Evolutionary conservation across 1,140 invertebrate genomes (phyloP).

Genomic region (Zaprionus lachaisei): DNA sequence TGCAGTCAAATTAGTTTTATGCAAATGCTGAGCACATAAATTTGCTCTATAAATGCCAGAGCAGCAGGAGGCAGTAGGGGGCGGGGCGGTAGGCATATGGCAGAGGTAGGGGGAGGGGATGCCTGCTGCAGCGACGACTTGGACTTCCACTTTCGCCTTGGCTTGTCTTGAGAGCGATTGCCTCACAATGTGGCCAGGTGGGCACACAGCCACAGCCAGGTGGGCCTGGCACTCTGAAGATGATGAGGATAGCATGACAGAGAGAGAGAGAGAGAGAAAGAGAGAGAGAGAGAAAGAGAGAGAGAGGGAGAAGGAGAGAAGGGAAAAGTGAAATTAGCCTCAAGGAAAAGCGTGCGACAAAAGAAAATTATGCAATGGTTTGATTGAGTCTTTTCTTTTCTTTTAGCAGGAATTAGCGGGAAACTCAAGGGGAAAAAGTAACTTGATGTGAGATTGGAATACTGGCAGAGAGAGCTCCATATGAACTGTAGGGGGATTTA

Average conservation of each 20-base stretch:
- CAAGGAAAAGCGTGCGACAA: conserved; percentile 1
- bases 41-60: conserved; percentile 65
- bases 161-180: conserved; percentile 41
- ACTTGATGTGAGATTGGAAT: background rate
- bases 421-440: background rate
- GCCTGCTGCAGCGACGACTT: conserved; percentile 43
- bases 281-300: background rate
- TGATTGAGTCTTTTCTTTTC: background rate
- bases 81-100: background rate
- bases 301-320: background rate
- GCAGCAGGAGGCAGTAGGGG: background rate
- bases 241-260: conserved; percentile 12
- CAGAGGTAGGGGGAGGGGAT: background rate
- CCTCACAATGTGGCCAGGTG: conserved; percentile 47
- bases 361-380: conserved; percentile 27
- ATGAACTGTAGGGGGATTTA: no score
- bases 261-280: background rate
- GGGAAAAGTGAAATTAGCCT: conserved; percentile 5
- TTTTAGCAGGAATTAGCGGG: conserved; percentile 3
- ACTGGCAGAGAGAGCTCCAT: background rate
- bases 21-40: conserved; percentile 78
- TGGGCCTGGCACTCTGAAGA: conserved; percentile 16
- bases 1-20: conserved; percentile 75
- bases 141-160: conserved; percentile 66
- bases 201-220: conserved; percentile 13